phyloP scores from a whole-genome alignment of 2,888 invertebrate genomes.

The Stenchaetothrips biformis region DNA sequence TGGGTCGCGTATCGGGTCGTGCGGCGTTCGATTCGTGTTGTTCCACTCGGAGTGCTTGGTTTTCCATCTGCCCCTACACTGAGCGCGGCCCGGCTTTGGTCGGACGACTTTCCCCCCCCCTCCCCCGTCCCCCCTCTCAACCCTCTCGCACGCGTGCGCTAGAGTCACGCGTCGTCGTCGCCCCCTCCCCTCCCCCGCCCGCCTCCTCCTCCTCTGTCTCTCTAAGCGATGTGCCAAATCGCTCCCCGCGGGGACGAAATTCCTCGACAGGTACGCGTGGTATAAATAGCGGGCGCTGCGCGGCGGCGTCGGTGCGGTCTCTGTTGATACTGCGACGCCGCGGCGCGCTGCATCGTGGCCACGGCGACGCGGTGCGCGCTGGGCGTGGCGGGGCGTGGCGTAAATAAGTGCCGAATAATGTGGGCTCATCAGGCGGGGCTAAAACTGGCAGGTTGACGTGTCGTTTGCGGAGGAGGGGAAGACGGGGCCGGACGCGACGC shows the following conservation, averaged over 20 bases:
- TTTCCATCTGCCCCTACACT: too few species aligned
- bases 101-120: neutral
- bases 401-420: neutral
- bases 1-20: neutral
- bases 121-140: neutral
- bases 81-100: too few species aligned
- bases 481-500: neutral
- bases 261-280: constrained; percentile 17
- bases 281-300: neutral
- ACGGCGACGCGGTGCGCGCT: neutral
- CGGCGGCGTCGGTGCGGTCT: neutral
- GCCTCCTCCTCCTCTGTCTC: neutral
- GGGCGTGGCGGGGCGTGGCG: neutral
- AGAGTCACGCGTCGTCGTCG: neutral
- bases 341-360: neutral
- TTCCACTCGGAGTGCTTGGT: too few species aligned
- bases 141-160: neutral
- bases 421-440: neutral
- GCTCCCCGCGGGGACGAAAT: constrained; percentile 1
- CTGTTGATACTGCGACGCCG: too few species aligned
- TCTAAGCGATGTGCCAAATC: neutral
- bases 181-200: neutral
- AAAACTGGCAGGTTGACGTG: too few species aligned
- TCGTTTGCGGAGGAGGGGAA: neutral
- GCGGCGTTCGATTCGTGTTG: neutral